phyloP scores from a whole-genome alignment of 2,113 vertebrate species.

The Probosciger aterrimus region DNA sequence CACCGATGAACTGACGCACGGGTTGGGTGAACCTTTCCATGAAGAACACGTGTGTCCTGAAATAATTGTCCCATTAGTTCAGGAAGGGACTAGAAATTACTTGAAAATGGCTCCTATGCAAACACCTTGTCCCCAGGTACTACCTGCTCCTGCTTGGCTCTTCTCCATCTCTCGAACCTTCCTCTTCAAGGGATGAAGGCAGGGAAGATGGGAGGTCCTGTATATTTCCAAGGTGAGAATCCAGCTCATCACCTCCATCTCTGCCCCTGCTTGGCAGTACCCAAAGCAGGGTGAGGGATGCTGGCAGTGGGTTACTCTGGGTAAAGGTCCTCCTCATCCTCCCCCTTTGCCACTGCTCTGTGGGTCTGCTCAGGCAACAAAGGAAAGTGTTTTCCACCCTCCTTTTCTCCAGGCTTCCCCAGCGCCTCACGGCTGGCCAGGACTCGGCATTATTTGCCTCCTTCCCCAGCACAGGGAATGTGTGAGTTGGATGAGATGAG shows the following conservation, averaged over 20 bases:
- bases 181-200: neutral
- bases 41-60: neutral
- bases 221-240: neutral
- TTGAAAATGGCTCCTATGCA: neutral
- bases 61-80: constrained; percentile 54
- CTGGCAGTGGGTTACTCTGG: neutral
- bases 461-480: neutral
- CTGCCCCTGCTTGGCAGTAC: rapidly evolving
- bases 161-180: neutral
- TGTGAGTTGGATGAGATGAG: constrained; percentile 13
- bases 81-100: constrained; percentile 35
- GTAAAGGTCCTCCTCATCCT: neutral
- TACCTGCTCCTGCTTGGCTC: neutral
- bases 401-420: neutral
- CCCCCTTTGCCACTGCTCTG: neutral
- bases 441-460: rapidly evolving
- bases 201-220: neutral
- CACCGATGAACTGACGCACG: neutral
- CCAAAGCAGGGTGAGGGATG: neutral
- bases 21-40: constrained; percentile 36
- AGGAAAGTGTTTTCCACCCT: neutral
- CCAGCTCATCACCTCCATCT: neutral
- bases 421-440: rapidly evolving
- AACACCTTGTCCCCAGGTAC: neutral
- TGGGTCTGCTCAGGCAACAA: neutral